Evolutionary conservation across 2,797 vertebrate species (phyloP).

Genomic region (Peromyscus melanophrys): DNA sequence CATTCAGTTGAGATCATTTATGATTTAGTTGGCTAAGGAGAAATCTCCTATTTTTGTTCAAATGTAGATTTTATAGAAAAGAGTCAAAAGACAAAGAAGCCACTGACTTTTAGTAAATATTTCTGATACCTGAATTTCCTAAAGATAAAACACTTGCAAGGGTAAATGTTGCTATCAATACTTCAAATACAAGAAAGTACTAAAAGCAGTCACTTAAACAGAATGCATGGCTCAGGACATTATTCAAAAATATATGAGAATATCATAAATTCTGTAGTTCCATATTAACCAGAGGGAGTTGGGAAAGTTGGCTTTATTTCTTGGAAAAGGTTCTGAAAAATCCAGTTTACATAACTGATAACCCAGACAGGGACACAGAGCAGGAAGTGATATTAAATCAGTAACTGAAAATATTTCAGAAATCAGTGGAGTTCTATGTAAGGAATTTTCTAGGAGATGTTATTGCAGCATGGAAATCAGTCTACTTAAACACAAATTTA

Average conservation of each 20-base stretch:
- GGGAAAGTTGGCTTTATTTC: background rate
- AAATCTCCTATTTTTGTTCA: background rate
- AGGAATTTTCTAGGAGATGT: background rate
- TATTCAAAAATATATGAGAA: constrained; percentile 11
- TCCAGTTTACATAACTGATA: constrained; percentile 30
- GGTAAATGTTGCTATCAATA: background rate
- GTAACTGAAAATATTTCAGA: background rate
- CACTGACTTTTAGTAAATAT: constrained; percentile 16
- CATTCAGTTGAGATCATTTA: background rate
- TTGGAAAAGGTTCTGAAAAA: background rate
- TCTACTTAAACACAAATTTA: background rate
- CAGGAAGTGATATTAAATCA: constrained; percentile 44
- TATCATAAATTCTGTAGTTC: background rate
- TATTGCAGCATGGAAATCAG: background rate
- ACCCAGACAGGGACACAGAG: background rate
- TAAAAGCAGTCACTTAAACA: background rate
- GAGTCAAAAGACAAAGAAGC: background rate
- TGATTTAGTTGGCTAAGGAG: constrained; percentile 32
- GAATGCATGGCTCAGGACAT: background rate
- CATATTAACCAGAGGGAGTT: background rate
- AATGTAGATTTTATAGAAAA: background rate
- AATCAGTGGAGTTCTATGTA: background rate
- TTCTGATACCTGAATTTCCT: constrained; percentile 36
- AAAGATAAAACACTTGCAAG: background rate
- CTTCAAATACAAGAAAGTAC: background rate